Evolutionary conservation across 2,113 vertebrate species (phyloP).

Genomic region (Chelonoidis abingdonii): DNA sequence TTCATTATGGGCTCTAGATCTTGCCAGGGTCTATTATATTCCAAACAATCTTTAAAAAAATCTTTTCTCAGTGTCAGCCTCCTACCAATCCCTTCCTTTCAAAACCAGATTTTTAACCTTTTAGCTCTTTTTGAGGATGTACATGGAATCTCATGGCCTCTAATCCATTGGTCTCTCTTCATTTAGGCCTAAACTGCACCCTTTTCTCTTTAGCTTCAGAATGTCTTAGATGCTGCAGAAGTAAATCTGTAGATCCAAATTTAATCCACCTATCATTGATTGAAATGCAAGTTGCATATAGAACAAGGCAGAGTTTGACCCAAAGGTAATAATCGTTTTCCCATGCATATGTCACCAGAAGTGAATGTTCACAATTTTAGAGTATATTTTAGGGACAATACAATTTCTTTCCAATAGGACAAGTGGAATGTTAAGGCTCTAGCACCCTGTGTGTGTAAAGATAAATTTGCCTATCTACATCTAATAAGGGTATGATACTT

Average conservation of each 20-base stretch:
- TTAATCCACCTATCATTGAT: neutral
- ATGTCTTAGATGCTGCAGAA: neutral
- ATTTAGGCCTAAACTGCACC: neutral
- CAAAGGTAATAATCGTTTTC: neutral
- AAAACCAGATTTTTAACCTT: conserved; percentile 20
- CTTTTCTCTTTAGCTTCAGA: neutral
- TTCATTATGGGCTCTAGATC: conserved; percentile 35
- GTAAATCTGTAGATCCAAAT: neutral
- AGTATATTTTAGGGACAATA: rapidly evolving
- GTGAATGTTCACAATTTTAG: neutral
- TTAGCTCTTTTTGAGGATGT: conserved; percentile 13
- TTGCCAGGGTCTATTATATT: conserved; percentile 25
- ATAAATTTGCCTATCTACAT: neutral
- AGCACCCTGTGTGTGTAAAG: neutral
- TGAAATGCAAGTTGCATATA: neutral
- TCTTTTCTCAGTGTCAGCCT: neutral
- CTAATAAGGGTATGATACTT: neutral
- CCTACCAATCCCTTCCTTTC: neutral
- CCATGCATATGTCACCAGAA: rapidly evolving
- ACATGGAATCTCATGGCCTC: neutral
- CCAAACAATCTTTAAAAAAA: conserved; percentile 3
- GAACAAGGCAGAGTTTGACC: neutral
- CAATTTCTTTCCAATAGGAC: neutral
- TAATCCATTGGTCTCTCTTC: neutral
- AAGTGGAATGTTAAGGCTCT: rapidly evolving